Conservation (phyloP, 2,113 vertebrate genomes). For the Etia nguti region DNA sequence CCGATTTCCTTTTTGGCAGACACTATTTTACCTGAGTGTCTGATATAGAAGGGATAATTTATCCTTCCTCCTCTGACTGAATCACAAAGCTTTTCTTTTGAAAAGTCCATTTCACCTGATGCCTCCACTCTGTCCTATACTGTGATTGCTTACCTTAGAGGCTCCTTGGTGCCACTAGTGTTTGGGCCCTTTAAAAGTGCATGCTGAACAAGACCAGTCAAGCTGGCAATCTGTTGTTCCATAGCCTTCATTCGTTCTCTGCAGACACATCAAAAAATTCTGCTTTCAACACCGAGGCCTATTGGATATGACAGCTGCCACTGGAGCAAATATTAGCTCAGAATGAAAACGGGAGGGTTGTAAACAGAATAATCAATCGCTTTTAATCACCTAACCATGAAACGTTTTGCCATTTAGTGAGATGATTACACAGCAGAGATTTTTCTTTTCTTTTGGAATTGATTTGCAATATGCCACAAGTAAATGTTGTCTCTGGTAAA, state of each 20-base stretch:
- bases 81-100: background rate
- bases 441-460: background rate
- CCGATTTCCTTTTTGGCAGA: slow-evolving; percentile 15
- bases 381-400: slow-evolving; percentile 6
- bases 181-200: slow-evolving; percentile 96
- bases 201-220: slow-evolving; percentile 98
- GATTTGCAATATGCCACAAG: background rate
- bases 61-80: slow-evolving; percentile 14
- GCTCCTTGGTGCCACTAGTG: slow-evolving; percentile 90
- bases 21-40: slow-evolving; percentile 10
- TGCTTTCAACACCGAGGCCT: slow-evolving; percentile 58
- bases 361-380: background rate
- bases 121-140: slow-evolving; percentile 29
- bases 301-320: slow-evolving; percentile 9
- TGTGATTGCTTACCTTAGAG: slow-evolving; percentile 83
- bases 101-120: slow-evolving; percentile 33
- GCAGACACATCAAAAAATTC: slow-evolving; percentile 83
- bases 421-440: background rate
- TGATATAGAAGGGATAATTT: slow-evolving; percentile 9
- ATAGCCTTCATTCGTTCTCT: slow-evolving; percentile 99
- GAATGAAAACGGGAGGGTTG: background rate
- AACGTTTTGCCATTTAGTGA: background rate
- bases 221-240: slow-evolving; percentile 99
- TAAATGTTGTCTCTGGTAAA: background rate
- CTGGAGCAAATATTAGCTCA: background rate